Conservation (phyloP, 1,140 invertebrate genomes). For the Tetragnatha versicolor region DNA sequence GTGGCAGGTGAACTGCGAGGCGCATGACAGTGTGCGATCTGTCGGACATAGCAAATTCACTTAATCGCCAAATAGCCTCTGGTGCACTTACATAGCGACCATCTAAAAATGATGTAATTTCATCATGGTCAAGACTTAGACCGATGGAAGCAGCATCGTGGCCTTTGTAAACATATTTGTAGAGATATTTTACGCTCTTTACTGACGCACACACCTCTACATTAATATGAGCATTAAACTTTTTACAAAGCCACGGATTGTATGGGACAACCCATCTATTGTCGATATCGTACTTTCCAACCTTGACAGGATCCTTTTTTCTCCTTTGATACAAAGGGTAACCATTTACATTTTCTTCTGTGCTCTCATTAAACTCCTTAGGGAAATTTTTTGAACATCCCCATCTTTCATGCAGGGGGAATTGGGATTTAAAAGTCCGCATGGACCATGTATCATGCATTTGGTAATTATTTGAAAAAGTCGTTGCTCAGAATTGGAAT, state of each 20-base stretch:
- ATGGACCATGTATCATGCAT: slow-evolving; percentile 63
- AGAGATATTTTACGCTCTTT: too few relatives aligned
- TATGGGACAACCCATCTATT: too few relatives aligned
- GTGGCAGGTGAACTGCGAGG: slow-evolving; percentile 63
- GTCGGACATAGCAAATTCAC: slow-evolving; percentile 62
- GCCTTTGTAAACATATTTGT: slow-evolving; percentile 17
- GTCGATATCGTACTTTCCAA: slow-evolving; percentile 35
- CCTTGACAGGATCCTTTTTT: slow-evolving; percentile 42
- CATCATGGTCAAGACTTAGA: not conserved
- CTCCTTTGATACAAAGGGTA: slow-evolving; percentile 44
- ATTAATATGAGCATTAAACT: slow-evolving; percentile 60
- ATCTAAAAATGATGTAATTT: slow-evolving; percentile 56
- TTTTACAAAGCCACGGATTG: slow-evolving; percentile 58
- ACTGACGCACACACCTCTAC: too few relatives aligned
- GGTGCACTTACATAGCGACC: slow-evolving; percentile 64
- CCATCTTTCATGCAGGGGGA: slow-evolving; percentile 58
- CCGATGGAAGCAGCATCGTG: not conserved
- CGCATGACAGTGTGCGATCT: slow-evolving; percentile 62
- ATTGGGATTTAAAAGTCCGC: slow-evolving; percentile 57
- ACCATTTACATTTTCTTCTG: slow-evolving; percentile 21
- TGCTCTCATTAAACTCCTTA: slow-evolving; percentile 19
- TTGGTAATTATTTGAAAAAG: slow-evolving; percentile 62
- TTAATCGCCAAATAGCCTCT: slow-evolving; percentile 65
- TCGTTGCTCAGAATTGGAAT: slow-evolving; percentile 63
- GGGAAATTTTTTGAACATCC: slow-evolving; percentile 57